Base-by-base conservation (phyloP, 2,888 invertebrate genomes). In the Agrotis exclamationis region DNA sequence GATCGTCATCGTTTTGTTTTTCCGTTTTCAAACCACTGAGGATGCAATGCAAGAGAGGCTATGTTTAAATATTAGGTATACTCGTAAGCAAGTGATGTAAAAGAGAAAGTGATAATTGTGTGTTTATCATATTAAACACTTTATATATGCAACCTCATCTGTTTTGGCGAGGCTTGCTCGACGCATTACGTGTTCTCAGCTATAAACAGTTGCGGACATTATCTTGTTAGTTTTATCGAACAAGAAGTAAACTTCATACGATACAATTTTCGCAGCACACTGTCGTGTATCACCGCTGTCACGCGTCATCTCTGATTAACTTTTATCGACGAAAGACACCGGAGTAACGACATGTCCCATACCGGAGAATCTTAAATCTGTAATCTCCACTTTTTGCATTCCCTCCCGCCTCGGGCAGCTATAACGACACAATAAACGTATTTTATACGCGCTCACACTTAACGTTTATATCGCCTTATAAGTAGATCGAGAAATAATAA, bases 401-500 rank as follows among this genome's bases (percentile, higher is more conserved):
- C 93, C 88, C 83, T 82, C 86, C 86, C 85, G 83, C 87, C 87
- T 88, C 89, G 88, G 87, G 80, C 86, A 67, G 87, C 92, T 88
- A 92, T 93, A 95, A 94, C 93, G 92, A 93, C 92, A 95, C 95
- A 93, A 95, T 95, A 95, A 95, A 95, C 92, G 93, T 95, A 95
- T 95, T 94, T 95, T 94, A 96, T 93, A 93, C 93, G 90, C 92
- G 92, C 94, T 95, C 93, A 94, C 94, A 95, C 95, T 95, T 94
- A 95, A 94, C 92, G 91, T 94, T 95, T 93, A 95, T 95, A 95
- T 94, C 94, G 93, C 95, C 94, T 95, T 96, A 95, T 96, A 96
- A 96, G 96, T 95, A 96, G 95, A 95, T 94, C 94, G 94, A 93
- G 94, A 93, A 93, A 96, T 95, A 95, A 96, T 95, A 96, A 96